phyloP scores from a whole-genome alignment of 2,888 invertebrate genomes.

The Aethes cnicana region DNA sequence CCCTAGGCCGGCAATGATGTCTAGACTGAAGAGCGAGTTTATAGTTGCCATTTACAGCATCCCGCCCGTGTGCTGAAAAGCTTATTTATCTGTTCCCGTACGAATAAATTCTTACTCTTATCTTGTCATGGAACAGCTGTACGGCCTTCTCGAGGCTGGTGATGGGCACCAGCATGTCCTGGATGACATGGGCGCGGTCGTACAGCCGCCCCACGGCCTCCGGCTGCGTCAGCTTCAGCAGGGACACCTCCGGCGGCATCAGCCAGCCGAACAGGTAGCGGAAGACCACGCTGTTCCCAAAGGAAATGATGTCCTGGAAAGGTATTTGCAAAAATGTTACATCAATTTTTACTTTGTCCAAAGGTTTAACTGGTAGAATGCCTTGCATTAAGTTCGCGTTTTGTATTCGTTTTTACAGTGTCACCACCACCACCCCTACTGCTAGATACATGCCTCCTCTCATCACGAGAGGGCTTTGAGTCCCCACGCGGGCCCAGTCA shows the following conservation, averaged over 20 bases:
- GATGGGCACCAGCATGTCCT: conserved; percentile 91
- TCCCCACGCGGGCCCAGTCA: too few species aligned
- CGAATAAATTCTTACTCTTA: conserved; percentile 84
- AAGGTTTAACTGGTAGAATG: background rate
- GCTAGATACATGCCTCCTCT: too few species aligned
- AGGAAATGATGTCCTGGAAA: conserved; percentile 89
- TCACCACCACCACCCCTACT: too few species aligned
- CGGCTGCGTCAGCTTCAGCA: conserved; percentile 90
- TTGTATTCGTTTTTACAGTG: too few species aligned
- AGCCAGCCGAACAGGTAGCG: conserved; percentile 90
- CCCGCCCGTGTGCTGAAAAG: too few species aligned
- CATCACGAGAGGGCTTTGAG: too few species aligned
- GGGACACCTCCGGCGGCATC: conserved; percentile 91
- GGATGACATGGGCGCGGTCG: conserved; percentile 89
- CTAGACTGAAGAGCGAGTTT: too few species aligned
- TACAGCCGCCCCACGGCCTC: conserved; percentile 86
- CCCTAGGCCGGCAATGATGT: too few species aligned
- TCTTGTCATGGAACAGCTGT: conserved; percentile 84
- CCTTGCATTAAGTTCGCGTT: background rate
- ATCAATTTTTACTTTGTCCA: too few species aligned
- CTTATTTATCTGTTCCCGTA: too few species aligned
- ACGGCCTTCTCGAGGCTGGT: conserved; percentile 83
- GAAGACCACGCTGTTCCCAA: conserved; percentile 89
- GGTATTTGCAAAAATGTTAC: too few species aligned
- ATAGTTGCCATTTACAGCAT: too few species aligned